A percentile compares a stretch with the other conserved stretches of the same genome.
Conservation (phyloP, 2,797 vertebrate species). For the Rhinophrynus dorsalis region DNA sequence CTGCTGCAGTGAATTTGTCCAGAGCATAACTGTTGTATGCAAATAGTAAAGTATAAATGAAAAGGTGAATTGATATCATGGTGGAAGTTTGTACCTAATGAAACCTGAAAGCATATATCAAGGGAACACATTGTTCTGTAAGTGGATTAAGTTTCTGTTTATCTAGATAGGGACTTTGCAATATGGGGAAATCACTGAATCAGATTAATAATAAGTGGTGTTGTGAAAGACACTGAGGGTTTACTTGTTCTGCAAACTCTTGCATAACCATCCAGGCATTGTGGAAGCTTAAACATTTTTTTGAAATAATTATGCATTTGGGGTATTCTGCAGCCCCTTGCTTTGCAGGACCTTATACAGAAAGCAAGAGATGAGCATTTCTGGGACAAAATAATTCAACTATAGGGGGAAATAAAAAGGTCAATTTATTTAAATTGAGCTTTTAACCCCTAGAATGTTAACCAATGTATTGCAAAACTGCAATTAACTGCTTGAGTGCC, state of each 20-base stretch:
- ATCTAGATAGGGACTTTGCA: not conserved
- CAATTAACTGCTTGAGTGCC: too few species aligned
- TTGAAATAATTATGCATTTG: too few species aligned
- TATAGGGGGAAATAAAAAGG: too few species aligned
- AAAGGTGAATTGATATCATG: conserved; percentile 9
- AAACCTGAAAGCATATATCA: not conserved
- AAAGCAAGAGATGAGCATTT: too few species aligned
- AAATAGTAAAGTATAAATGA: not conserved
- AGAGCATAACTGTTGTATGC: not conserved
- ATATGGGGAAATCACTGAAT: not conserved
- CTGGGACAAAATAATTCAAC: too few species aligned
- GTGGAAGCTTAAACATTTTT: too few species aligned
- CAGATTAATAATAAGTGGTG: not conserved
- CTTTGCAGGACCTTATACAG: too few species aligned
- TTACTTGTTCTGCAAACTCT: not conserved
- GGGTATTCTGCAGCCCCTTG: too few species aligned
- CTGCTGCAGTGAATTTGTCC: conserved; percentile 36
- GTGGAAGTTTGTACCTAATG: not conserved
- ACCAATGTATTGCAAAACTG: too few species aligned
- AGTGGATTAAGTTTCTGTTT: not conserved
- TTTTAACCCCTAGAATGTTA: too few species aligned
- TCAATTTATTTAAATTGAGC: too few species aligned
- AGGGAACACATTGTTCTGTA: not conserved
- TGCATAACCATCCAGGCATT: not conserved
- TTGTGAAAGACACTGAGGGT: not conserved